Percentiles rank a stretch among this genome's conserved stretches.
Evolutionary conservation across 2,888 invertebrate species (phyloP).

Genomic region (Amphimallon solstitiale): DNA sequence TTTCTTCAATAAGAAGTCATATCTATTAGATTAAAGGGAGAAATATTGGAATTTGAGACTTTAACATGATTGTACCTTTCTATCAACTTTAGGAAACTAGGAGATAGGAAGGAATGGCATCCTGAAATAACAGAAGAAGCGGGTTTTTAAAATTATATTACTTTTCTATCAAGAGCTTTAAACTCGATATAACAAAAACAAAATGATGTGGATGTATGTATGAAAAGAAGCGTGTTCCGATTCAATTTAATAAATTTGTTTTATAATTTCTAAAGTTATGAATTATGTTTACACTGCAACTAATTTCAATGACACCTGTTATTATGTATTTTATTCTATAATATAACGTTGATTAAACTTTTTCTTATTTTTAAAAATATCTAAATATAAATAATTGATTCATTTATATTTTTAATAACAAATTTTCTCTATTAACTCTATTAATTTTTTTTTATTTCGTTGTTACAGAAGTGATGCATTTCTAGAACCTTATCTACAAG

Average conservation of each 20-base stretch:
- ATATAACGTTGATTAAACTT: too few species aligned
- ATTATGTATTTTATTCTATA: too few species aligned
- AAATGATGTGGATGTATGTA: background rate
- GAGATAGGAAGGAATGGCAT: too few species aligned
- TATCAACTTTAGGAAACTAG: background rate
- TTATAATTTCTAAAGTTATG: too few species aligned
- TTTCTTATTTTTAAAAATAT: too few species aligned
- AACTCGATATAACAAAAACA: background rate
- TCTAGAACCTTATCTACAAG: constrained; percentile 78
- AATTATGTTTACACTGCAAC: too few species aligned
- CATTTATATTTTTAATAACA: background rate
- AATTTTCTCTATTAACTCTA: constrained; percentile 1
- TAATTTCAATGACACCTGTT: too few species aligned
- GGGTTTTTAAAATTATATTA: constrained; percentile 24
- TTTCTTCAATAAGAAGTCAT: background rate
- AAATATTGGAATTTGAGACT: constrained; percentile 21
- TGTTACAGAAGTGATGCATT: constrained; percentile 78
- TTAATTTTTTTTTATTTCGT: constrained; percentile 46
- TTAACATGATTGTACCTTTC: constrained; percentile 5
- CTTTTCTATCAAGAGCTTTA: constrained; percentile 1
- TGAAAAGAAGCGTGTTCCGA: constrained; percentile 2
- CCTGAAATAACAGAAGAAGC: too few species aligned
- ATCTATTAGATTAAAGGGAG: constrained; percentile 13
- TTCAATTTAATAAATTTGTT: background rate
- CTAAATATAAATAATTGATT: constrained; percentile 11